Evolutionary conservation across 2,888 invertebrate species (phyloP).

Genomic region (Cylloceria caligata): DNA sequence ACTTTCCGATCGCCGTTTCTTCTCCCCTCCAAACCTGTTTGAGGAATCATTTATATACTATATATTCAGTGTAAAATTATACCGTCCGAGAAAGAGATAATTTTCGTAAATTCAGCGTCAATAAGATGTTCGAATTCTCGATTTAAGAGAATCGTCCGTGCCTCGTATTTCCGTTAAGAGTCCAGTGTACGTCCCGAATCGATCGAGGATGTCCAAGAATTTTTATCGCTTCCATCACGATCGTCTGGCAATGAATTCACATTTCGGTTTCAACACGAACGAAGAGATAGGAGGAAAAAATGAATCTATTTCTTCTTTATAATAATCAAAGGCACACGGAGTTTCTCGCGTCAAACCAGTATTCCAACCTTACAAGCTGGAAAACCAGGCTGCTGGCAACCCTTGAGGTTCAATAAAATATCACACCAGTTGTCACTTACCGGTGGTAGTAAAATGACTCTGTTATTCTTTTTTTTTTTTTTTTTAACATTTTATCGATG

Average conservation of each 20-base stretch:
- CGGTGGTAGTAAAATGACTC: conserved; percentile 37
- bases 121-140: conserved; percentile 30
- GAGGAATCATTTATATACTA: conserved; percentile 37
- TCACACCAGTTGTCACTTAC: conserved; percentile 31
- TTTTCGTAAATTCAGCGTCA: conserved; percentile 44
- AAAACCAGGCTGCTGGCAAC: not conserved
- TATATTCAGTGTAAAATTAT: conserved; percentile 43
- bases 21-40: conserved; percentile 40
- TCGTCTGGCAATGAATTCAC: conserved; percentile 23
- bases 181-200: not conserved
- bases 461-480: not conserved
- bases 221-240: conserved; percentile 40
- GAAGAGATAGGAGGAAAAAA: not conserved
- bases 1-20: conserved; percentile 23
- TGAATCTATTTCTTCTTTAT: conserved; percentile 11
- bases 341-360: not conserved
- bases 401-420: conserved; percentile 27
- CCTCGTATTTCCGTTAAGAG: conserved; percentile 18
- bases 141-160: conserved; percentile 26
- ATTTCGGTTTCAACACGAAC: not conserved
- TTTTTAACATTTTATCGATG: not conserved
- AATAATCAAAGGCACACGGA: conserved; percentile 13
- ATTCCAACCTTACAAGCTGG: conserved; percentile 9
- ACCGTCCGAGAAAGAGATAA: conserved; percentile 16
- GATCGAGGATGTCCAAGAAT: conserved; percentile 16